phyloP scores from a whole-genome alignment of 2,113 vertebrate species.

The Crotophaga sulcirostris region DNA sequence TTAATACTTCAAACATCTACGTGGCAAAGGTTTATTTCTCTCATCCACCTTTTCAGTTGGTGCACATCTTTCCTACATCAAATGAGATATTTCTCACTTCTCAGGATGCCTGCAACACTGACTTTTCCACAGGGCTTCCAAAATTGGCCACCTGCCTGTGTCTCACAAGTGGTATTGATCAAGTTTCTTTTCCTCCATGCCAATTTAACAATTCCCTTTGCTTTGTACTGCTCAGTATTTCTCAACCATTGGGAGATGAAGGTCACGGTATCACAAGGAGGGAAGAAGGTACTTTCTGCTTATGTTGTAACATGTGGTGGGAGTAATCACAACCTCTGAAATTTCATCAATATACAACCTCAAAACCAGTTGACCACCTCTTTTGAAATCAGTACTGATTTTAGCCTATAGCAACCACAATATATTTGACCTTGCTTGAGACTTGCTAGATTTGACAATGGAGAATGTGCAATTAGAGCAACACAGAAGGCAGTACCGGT shows the following conservation, averaged over 20 bases:
- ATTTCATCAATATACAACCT: not conserved
- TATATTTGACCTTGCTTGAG: not conserved
- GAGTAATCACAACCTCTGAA: not conserved
- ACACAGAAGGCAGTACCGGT: not conserved
- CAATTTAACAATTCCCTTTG: not conserved
- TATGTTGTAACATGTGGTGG: not conserved
- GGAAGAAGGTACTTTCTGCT: not conserved
- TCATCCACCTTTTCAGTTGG: not conserved
- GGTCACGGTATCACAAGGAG: accelerated
- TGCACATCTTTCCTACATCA: accelerated
- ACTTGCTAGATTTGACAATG: not conserved
- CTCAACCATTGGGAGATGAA: not conserved
- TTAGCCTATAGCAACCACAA: not conserved
- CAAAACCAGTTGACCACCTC: not conserved
- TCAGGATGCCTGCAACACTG: not conserved
- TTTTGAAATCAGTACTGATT: not conserved
- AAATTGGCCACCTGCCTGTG: not conserved
- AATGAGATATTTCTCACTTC: not conserved
- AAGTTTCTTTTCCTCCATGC: not conserved
- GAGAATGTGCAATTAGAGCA: not conserved
- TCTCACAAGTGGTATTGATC: not conserved
- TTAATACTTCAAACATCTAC: not conserved
- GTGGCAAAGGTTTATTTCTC: not conserved
- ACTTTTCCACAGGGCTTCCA: not conserved
- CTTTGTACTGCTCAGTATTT: not conserved